Percentiles rank a stretch among this genome's conserved stretches.
phyloP scores from a whole-genome alignment of 2,888 invertebrate species.

The Epistrophe eligans region DNA sequence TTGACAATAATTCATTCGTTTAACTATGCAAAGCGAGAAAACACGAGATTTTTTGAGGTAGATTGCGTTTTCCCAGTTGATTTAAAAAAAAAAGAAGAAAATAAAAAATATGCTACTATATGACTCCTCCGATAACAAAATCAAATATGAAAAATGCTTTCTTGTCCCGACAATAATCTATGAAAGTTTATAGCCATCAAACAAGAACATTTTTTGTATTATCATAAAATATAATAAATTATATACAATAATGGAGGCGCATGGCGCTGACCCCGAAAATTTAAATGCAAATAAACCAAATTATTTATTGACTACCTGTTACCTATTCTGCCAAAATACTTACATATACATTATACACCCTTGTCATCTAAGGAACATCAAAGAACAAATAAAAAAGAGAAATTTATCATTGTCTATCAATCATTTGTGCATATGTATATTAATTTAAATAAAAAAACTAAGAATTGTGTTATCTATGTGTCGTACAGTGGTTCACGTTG shows the following conservation, averaged over 20 bases:
- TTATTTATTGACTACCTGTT: background rate
- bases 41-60: constrained; percentile 45
- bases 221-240: background rate
- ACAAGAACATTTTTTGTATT: background rate
- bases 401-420: constrained; percentile 20
- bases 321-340: background rate
- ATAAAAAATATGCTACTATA: constrained; percentile 22
- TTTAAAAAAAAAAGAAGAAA: constrained; percentile 11
- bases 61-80: constrained; percentile 44
- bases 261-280: constrained; percentile 23
- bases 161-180: background rate
- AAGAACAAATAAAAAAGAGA: background rate
- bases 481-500: background rate
- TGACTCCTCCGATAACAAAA: constrained; percentile 22
- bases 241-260: background rate
- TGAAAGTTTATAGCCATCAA: constrained; percentile 6
- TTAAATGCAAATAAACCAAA: constrained; percentile 47
- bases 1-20: constrained; percentile 68
- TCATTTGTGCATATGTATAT: background rate
- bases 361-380: background rate
- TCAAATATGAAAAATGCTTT: constrained; percentile 29
- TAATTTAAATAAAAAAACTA: background rate
- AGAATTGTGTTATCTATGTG: background rate
- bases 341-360: background rate
- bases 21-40: constrained; percentile 65